Evolutionary conservation across 2,888 invertebrate species (phyloP).

Genomic region (Polylopha cassiicola): DNA sequence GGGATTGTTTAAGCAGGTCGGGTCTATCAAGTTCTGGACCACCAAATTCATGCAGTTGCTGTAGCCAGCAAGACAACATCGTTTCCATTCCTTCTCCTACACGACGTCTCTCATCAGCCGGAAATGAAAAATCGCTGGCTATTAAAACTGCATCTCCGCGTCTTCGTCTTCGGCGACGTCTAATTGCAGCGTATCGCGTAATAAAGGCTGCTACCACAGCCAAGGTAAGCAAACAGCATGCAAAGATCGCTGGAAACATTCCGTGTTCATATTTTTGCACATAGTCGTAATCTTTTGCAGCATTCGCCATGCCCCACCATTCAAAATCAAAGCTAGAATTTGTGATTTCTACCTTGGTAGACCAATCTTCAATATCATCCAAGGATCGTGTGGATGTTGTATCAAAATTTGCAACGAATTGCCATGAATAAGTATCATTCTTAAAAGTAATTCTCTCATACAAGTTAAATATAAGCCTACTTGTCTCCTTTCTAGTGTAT

Average conservation of each 20-base stretch:
- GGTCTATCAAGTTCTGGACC: conserved; percentile 90
- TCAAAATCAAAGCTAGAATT: conserved; percentile 31
- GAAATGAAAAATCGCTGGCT: conserved; percentile 41
- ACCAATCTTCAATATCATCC: conserved; percentile 33
- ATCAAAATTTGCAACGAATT: conserved; percentile 31
- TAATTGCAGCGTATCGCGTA: conserved; percentile 25
- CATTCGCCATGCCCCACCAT: conserved; percentile 20
- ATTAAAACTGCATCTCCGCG: conserved; percentile 38
- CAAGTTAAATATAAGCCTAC: conserved; percentile 8
- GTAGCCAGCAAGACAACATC: conserved; percentile 91
- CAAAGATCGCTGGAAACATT: conserved; percentile 22
- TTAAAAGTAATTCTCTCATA: conserved; percentile 12
- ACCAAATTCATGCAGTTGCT: conserved; percentile 89
- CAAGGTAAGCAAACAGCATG: conserved; percentile 23
- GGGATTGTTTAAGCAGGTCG: conserved; percentile 86
- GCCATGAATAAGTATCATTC: conserved; percentile 29
- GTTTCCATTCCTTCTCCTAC: conserved; percentile 87
- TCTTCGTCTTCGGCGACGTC: conserved; percentile 37
- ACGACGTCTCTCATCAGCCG: conserved; percentile 52
- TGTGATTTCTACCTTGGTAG: conserved; percentile 28
- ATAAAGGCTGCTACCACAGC: conserved; percentile 19
- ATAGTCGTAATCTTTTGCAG: conserved; percentile 11
- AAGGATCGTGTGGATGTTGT: conserved; percentile 31
- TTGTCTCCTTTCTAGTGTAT: conserved; percentile 13
- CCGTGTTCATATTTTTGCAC: conserved; percentile 25